Evolutionary conservation across 2,797 vertebrate species (phyloP).

Genomic region (Psittacula derbiana): DNA sequence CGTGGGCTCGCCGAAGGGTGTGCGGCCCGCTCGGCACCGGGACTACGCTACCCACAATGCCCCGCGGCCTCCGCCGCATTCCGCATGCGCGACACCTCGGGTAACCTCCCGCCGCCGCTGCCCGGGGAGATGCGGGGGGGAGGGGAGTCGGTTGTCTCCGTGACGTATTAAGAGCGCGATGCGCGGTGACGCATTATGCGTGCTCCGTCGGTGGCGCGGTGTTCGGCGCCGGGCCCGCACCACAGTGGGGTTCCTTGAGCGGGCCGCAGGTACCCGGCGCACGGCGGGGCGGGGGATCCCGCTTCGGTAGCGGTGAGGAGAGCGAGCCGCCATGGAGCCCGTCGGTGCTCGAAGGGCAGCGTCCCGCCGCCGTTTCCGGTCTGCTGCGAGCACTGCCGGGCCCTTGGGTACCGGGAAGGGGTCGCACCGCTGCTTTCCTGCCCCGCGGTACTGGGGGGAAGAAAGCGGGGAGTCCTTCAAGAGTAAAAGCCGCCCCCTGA

Average conservation of each 20-base stretch:
- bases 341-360: neutral
- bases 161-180: fast-evolving
- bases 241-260: neutral
- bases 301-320: too few relatives aligned
- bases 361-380: too few relatives aligned
- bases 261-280: neutral
- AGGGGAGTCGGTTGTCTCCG: fast-evolving
- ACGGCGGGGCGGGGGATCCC: too few relatives aligned
- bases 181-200: fast-evolving
- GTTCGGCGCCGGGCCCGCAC: neutral
- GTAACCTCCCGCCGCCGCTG: neutral
- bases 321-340: neutral
- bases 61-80: fast-evolving
- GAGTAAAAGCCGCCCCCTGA: neutral
- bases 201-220: neutral
- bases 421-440: neutral
- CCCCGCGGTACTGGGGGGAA: neutral
- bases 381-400: neutral
- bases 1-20: neutral
- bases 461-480: neutral
- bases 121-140: neutral
- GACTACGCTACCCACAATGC: conserved; percentile 17
- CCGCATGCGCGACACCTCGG: conserved; percentile 34
- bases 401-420: too few relatives aligned
- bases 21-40: neutral